These are phyloP conservation scores for Meloidogyne floridensis DNA, from an alignment of 1,140 invertebrate genomes.

Conservation along the genomic window DNA sequence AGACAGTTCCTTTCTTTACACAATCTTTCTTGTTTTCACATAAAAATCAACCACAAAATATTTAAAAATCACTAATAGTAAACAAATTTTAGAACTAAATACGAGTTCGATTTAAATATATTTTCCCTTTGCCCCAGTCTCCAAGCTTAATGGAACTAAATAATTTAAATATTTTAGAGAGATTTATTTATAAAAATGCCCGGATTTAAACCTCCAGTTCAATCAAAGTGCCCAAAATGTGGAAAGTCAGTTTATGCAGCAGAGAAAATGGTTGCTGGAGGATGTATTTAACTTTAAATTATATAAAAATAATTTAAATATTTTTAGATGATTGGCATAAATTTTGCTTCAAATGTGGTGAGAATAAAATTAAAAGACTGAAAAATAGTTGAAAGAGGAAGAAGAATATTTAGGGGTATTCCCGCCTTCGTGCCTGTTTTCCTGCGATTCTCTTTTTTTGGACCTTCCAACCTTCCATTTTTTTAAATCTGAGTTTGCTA, in stretches of 20 bases:
- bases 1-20: neutral
- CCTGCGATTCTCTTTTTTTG: too few species aligned
- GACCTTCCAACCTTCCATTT: too few species aligned
- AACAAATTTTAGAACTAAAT: neutral
- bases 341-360: constrained; percentile 97
- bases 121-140: too few species aligned
- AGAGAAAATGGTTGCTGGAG: constrained; percentile 91
- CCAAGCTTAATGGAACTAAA: too few species aligned
- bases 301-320: constrained; percentile 59
- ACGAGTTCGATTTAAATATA: too few species aligned
- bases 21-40: neutral
- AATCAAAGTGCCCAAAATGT: constrained; percentile 97
- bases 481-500: too few species aligned
- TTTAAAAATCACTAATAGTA: neutral
- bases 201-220: constrained; percentile 85
- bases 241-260: constrained; percentile 96
- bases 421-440: too few species aligned
- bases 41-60: neutral
- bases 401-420: too few species aligned
- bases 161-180: neutral
- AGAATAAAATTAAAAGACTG: constrained; percentile 53
- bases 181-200: constrained; percentile 70
- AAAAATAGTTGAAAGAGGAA: too few species aligned
- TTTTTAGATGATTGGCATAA: constrained; percentile 75
- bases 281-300: constrained; percentile 70